Evolutionary conservation across 2,888 invertebrate genomes (phyloP), one percentile per base, ranked within the genome.

Genomic region (Macrophya annulata): DNA sequence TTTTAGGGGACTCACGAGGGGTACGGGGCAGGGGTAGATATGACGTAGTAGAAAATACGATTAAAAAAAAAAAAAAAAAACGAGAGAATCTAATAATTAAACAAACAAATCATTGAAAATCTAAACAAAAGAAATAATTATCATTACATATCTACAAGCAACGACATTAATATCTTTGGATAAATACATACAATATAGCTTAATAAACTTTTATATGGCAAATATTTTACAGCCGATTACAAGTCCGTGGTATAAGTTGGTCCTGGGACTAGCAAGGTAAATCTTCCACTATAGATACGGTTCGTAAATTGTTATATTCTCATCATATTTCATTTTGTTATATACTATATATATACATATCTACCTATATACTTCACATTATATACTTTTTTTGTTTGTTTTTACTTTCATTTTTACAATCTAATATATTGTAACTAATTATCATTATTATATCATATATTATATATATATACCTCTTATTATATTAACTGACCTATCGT

Each of bases 211-310:
- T 40, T 62, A 17, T 81, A 40, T 81, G 79, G 62, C 79, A 81
- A 81, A 17, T 81, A 43, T 81, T 81, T 81, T 81, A 81, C 79
- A 81, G 79, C 62, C 59, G 62, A 40, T 81, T 81, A 62, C 79
- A 81, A 81, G 79, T 81, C 40, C 79, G 59, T 81, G 79, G 79
- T 81, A 81, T 81, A 81, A 81, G 79, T 81, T 81, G 79, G 79
- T 59, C 79, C 79, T 81, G 79, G 79, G 79, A 62, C 74, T 84
- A 74, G 72, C 84, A 84, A 84, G 84, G 84, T 84, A 84, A 84
- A 74, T 84, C 55, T 31, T 84, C 48, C 55, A 55, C 31, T n/a
- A 62, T 74, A 72, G 31, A 84, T 84, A 81, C 62, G 68, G 81
- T 82, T 84, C 48, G 68, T 81, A 81, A 85, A 85, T 72, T 55